Evolutionary conservation across 1,140 invertebrate genomes (phyloP).

Genomic region (Heliconius hermathena): DNA sequence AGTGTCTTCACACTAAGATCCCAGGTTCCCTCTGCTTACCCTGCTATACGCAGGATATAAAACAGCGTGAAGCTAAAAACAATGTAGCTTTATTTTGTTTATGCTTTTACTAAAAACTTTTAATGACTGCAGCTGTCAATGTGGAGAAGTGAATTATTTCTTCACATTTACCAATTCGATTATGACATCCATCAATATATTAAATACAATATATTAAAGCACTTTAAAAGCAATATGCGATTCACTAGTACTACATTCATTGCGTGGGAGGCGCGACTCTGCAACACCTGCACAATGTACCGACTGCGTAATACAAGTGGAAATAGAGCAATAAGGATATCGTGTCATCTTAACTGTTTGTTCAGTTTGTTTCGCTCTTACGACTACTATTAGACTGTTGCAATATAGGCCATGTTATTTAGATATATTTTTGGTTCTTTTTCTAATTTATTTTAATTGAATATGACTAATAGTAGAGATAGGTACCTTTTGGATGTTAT

Average conservation of each 20-base stretch:
- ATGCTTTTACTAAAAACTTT: too few species aligned
- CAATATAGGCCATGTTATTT: slow-evolving; percentile 1
- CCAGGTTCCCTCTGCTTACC: too few species aligned
- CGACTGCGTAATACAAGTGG: slow-evolving; percentile 25
- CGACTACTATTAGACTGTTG: not conserved
- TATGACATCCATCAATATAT: not conserved
- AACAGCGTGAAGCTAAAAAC: too few species aligned
- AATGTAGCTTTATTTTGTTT: too few species aligned
- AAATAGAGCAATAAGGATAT: slow-evolving; percentile 28
- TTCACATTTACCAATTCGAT: not conserved
- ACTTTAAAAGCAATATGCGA: not conserved
- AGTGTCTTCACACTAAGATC: too few species aligned
- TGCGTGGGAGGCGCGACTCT: slow-evolving; percentile 42
- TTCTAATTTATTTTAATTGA: not conserved
- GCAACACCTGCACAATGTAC: slow-evolving; percentile 48
- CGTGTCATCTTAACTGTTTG: slow-evolving; percentile 12
- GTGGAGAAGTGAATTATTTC: too few species aligned
- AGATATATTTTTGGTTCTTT: too few species aligned
- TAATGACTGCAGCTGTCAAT: too few species aligned
- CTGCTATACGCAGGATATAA: too few species aligned
- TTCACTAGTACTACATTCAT: not conserved
- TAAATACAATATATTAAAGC: not conserved
- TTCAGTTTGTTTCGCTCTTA: not conserved
- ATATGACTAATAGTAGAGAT: not conserved
- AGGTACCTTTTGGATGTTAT: too few species aligned